phyloP scores from a whole-genome alignment of 2,113 vertebrate genomes.

The Dendropsophus ebraccatus region DNA sequence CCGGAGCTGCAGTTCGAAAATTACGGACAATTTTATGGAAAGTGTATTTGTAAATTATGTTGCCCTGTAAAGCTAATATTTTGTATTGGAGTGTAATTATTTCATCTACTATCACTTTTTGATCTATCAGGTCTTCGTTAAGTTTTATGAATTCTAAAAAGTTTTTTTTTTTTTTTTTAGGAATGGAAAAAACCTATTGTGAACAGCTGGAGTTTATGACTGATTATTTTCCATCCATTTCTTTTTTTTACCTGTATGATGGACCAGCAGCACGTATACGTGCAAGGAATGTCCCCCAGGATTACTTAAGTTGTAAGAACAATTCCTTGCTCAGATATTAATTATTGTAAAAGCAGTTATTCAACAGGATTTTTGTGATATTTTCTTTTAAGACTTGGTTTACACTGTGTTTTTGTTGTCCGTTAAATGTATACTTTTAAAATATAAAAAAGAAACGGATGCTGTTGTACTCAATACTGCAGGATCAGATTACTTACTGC shows the following conservation, averaged over 20 bases:
- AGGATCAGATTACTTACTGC: too few species aligned
- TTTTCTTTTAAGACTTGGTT: too few species aligned
- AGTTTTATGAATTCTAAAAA: background rate
- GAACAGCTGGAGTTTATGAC: constrained; percentile 76
- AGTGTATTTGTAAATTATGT: too few species aligned
- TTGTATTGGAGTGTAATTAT: background rate
- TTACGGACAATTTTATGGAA: too few species aligned
- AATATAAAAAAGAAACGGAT: too few species aligned
- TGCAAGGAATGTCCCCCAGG: constrained; percentile 73
- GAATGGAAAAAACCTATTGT: constrained; percentile 90
- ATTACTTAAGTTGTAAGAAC: constrained; percentile 84
- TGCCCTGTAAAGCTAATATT: background rate
- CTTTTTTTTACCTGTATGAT: constrained; percentile 84
- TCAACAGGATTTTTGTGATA: too few species aligned
- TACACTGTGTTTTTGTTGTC: too few species aligned
- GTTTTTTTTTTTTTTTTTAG: constrained; percentile 67
- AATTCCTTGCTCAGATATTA: background rate
- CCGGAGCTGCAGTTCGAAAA: too few species aligned
- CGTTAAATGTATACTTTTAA: too few species aligned
- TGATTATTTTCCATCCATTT: constrained; percentile 70
- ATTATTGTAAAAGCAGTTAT: background rate
- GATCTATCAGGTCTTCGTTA: too few species aligned
- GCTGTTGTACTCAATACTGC: too few species aligned
- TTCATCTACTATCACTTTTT: too few species aligned
- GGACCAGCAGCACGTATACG: constrained; percentile 87